Conservation (phyloP, 2,113 vertebrate genomes). For the Pseudorhombus dupliciocellatus region DNA sequence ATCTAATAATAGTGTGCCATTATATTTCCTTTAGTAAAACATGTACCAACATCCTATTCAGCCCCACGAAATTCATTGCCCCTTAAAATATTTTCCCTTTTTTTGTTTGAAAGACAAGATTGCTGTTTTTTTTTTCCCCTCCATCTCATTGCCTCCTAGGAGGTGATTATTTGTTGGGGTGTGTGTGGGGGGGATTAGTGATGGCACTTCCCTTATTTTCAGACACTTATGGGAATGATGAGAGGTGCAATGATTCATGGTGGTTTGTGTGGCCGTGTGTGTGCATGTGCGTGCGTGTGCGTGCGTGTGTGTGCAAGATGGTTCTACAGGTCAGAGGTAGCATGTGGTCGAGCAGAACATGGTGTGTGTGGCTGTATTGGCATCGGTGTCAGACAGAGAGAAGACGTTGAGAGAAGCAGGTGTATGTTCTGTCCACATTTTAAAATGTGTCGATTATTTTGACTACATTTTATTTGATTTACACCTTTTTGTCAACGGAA, state of each 20-base stretch:
- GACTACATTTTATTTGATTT: not conserved
- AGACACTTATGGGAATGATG: constrained; percentile 68
- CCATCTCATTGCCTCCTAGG: constrained; percentile 76
- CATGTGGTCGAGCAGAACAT: not conserved
- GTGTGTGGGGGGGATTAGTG: constrained; percentile 46
- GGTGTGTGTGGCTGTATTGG: not conserved
- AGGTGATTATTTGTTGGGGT: constrained; percentile 80
- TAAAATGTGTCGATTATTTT: not conserved
- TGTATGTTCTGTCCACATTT: not conserved
- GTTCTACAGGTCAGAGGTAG: constrained; percentile 7
- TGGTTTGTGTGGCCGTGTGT: constrained; percentile 36
- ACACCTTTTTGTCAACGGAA: not conserved
- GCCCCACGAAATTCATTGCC: constrained; percentile 99
- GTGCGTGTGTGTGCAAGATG: constrained; percentile 7
- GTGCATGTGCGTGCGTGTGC: constrained; percentile 37
- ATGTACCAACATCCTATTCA: constrained; percentile 99
- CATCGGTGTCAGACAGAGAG: not conserved
- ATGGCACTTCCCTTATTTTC: constrained; percentile 63
- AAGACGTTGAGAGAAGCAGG: not conserved
- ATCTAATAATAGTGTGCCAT: constrained; percentile 99
- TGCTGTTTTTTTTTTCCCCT: constrained; percentile 84
- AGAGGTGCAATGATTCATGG: constrained; percentile 46
- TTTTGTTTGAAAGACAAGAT: constrained; percentile 94
- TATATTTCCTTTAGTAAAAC: constrained; percentile 99
- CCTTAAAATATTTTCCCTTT: constrained; percentile 92